A percentile compares a stretch with the other conserved stretches of the same genome.
These are phyloP conservation scores for Callaeas wilsoni DNA, from an alignment of 2,113 vertebrate species.

Conservation along the genomic window DNA sequence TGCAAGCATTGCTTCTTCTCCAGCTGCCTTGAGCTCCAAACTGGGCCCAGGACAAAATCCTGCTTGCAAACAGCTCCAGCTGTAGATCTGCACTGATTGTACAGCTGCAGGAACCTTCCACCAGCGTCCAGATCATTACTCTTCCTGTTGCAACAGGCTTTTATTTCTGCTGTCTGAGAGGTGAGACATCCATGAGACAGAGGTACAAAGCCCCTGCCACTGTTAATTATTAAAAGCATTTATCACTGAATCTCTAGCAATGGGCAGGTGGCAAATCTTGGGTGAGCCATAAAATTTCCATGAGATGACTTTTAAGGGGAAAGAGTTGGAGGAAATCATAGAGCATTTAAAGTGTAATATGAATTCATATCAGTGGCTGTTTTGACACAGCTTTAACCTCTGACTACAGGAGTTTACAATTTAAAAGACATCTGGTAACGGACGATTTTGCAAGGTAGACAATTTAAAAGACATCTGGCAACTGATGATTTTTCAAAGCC, in stretches of 20 bases:
- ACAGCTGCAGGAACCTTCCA: not conserved
- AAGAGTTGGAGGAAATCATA: not conserved
- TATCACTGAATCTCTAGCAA: not conserved
- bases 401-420: not conserved
- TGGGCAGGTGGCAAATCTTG: not conserved
- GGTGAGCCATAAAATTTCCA: not conserved
- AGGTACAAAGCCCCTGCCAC: not conserved
- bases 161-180: not conserved
- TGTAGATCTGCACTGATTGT: not conserved
- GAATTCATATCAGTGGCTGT: not conserved
- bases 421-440: constrained; percentile 40
- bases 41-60: not conserved
- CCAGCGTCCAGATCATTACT: not conserved
- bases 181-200: not conserved
- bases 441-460: not conserved
- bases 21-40: not conserved
- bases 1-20: not conserved
- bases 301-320: not conserved
- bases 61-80: not conserved
- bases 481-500: constrained; percentile 21
- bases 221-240: constrained; percentile 31
- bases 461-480: constrained; percentile 42
- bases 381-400: constrained; percentile 32
- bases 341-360: not conserved
- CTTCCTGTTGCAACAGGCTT: not conserved